Conservation (phyloP, 2,888 invertebrate genomes). For the Harpalus rufipes region DNA sequence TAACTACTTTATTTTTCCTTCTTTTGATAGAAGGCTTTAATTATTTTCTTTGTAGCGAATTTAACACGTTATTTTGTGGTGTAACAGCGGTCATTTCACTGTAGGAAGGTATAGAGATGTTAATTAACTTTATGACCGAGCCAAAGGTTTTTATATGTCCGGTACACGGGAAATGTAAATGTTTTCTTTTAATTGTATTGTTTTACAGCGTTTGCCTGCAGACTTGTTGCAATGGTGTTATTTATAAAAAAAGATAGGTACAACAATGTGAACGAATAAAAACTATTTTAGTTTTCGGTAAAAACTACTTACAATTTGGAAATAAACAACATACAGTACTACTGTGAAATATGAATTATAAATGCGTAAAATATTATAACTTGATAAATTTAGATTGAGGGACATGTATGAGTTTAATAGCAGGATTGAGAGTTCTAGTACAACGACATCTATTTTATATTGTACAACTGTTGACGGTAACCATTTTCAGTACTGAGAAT, state of each 20-base stretch:
- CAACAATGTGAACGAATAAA: not conserved
- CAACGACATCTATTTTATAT: no score
- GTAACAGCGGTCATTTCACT: constrained; percentile 39
- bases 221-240: constrained; percentile 7
- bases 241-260: not conserved
- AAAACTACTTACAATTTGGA: no score
- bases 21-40: constrained; percentile 56
- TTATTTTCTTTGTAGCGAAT: constrained; percentile 59
- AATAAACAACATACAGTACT: no score
- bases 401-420: no score
- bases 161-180: constrained; percentile 27
- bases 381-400: no score
- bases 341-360: no score
- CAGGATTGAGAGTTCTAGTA: no score
- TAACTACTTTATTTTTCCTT: constrained; percentile 54
- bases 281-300: no score
- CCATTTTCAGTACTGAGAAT: no score
- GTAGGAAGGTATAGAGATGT: constrained; percentile 24
- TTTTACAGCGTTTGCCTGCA: constrained; percentile 4
- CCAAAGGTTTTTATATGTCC: constrained; percentile 24
- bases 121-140: constrained; percentile 51
- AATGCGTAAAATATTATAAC: no score
- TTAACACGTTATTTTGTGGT: constrained; percentile 55
- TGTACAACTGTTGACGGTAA: no score
- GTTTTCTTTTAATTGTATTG: constrained; percentile 51